Conservation (phyloP, 2,888 invertebrate genomes). For the Morpho deidamia region DNA sequence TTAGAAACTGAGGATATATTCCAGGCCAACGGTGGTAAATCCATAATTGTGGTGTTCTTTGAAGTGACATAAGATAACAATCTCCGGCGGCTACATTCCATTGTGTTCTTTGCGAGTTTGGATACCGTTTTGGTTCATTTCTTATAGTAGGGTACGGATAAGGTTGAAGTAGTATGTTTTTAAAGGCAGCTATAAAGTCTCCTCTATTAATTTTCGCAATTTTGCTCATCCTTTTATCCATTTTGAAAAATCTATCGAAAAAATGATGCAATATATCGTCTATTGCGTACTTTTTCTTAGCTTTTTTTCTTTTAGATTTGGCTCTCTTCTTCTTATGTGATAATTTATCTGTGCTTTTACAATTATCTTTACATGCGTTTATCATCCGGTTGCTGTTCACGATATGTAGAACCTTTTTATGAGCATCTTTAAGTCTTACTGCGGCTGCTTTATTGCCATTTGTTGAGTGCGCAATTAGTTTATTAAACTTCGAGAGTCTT, state of each 20-base stretch:
- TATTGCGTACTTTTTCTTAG: slow-evolving; percentile 11
- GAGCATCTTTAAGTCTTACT: slow-evolving; percentile 33
- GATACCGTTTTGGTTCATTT: background rate
- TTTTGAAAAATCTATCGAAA: slow-evolving; percentile 19
- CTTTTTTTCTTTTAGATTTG: slow-evolving; percentile 6
- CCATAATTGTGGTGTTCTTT: slow-evolving; percentile 36
- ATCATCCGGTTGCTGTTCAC: slow-evolving; percentile 23
- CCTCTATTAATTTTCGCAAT: slow-evolving; percentile 5
- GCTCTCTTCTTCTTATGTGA: slow-evolving; percentile 19
- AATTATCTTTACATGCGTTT: slow-evolving; percentile 17
- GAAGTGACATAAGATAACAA: slow-evolving; percentile 37
- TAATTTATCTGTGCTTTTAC: background rate
- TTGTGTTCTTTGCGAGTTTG: slow-evolving; percentile 9
- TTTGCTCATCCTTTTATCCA: slow-evolving; percentile 14
- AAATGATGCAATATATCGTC: slow-evolving; percentile 16
- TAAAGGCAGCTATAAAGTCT: slow-evolving; percentile 13
- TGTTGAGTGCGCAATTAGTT: slow-evolving; percentile 13
- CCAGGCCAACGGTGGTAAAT: slow-evolving; percentile 34
- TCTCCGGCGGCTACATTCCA: slow-evolving; percentile 32
- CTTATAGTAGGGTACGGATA: background rate
- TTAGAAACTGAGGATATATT: slow-evolving; percentile 32
- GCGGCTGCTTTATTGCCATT: slow-evolving; percentile 33
- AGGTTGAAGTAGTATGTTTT: slow-evolving; percentile 11
- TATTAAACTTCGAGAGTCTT: slow-evolving; percentile 25
- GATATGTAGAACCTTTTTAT: slow-evolving; percentile 30